These are phyloP conservation scores for Cerastis leucographa DNA, from an alignment of 2,888 invertebrate species.

Conservation along the genomic window DNA sequence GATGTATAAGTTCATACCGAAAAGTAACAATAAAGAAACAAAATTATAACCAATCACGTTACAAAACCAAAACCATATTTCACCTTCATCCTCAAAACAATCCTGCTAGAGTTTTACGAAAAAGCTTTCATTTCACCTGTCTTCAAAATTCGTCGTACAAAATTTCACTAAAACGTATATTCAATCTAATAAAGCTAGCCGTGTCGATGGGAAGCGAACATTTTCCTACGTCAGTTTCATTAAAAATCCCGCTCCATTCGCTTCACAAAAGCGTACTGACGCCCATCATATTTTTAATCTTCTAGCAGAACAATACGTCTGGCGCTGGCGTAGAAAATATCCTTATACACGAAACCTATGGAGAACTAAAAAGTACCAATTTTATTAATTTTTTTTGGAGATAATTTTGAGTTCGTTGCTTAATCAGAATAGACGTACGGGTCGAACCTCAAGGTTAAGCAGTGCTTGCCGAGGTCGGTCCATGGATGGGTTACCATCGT, in stretches of 20 bases:
- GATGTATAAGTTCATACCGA: background rate
- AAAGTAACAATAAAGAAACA: background rate
- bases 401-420: background rate
- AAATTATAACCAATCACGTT: background rate
- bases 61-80: constrained; percentile 4
- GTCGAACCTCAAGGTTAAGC: background rate
- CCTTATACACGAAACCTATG: constrained; percentile 9
- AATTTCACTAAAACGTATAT: constrained; percentile 53
- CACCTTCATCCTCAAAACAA: background rate
- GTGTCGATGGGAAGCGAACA: constrained; percentile 70
- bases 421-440: background rate
- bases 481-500: too few relatives aligned
- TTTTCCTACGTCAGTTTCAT: constrained; percentile 75
- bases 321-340: constrained; percentile 38
- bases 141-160: constrained; percentile 34
- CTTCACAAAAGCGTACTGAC: constrained; percentile 73
- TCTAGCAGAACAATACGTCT: constrained; percentile 73
- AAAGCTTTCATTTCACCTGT: constrained; percentile 8
- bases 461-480: too few relatives aligned
- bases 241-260: constrained; percentile 74
- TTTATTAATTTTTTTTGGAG: constrained; percentile 19
- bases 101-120: constrained; percentile 13
- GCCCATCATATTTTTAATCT: constrained; percentile 81
- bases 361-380: constrained; percentile 5
- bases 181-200: constrained; percentile 64